phyloP scores from a whole-genome alignment of 1,140 invertebrate species.

The Babylonia areolata region DNA sequence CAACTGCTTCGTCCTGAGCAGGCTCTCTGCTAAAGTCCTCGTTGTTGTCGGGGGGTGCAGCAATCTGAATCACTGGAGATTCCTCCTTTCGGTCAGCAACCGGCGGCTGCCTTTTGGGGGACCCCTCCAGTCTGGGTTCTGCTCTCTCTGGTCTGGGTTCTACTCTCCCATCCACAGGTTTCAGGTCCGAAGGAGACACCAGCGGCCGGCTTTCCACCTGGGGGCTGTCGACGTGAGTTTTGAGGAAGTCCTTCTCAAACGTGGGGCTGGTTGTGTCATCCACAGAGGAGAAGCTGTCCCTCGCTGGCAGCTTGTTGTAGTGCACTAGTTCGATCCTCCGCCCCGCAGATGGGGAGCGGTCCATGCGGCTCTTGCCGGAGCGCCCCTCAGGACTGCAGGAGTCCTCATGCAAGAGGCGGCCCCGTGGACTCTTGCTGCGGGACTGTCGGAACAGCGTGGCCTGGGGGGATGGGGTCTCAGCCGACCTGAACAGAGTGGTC shows the following conservation, averaged over 20 bases:
- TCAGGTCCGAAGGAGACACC: background rate
- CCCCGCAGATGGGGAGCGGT: conserved; percentile 62
- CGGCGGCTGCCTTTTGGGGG: background rate
- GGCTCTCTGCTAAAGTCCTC: too few species aligned
- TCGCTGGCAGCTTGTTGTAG: conserved; percentile 74
- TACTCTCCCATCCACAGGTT: background rate
- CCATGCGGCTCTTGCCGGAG: conserved; percentile 40
- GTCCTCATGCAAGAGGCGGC: background rate
- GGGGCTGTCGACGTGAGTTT: conserved; percentile 27
- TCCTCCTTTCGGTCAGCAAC: background rate
- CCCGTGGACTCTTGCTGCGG: conserved; percentile 26
- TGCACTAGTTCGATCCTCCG: conserved; percentile 73
- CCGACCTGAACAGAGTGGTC: conserved; percentile 52
- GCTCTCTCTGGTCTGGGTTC: background rate
- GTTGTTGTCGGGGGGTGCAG: too few species aligned
- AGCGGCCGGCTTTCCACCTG: background rate
- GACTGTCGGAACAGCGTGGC: conserved; percentile 16
- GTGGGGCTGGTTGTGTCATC: conserved; percentile 77
- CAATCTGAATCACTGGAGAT: too few species aligned
- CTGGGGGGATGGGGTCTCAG: conserved; percentile 25
- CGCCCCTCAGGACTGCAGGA: background rate
- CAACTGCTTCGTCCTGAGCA: background rate
- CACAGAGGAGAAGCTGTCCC: conserved; percentile 75
- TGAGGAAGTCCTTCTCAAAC: conserved; percentile 68
- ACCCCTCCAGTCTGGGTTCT: background rate